A percentile compares a stretch with the other conserved stretches of the same genome.
phyloP scores from a whole-genome alignment of 30 jellyfish, hydroid and myxozoan species.

The Rhopilema esculentum region DNA sequence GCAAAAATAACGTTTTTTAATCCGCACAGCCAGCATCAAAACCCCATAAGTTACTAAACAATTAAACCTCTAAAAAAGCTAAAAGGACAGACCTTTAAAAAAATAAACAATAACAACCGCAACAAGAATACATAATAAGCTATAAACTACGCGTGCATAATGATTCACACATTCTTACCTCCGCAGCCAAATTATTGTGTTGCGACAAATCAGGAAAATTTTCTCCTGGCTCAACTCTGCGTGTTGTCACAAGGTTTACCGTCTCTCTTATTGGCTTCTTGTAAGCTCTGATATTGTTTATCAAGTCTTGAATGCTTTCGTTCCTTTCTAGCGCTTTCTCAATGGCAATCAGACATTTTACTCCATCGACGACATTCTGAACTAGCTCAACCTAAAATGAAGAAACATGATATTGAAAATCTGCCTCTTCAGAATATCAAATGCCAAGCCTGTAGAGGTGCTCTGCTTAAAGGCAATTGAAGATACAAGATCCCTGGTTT shows the following conservation, averaged over 20 bases:
- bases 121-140: too few species aligned
- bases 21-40: too few species aligned
- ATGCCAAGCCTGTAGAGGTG: too few species aligned
- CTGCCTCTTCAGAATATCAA: neutral
- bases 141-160: too few species aligned
- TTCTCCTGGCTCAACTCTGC: slow-evolving; percentile 1
- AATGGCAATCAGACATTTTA: slow-evolving; percentile 48
- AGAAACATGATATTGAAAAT: neutral
- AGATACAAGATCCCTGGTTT: too few species aligned
- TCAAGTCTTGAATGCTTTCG: slow-evolving; percentile 17
- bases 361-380: slow-evolving; percentile 80
- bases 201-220: slow-evolving; percentile 56
- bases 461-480: too few species aligned
- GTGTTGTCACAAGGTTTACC: neutral
- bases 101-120: too few species aligned
- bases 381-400: slow-evolving; percentile 62
- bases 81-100: too few species aligned
- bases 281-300: slow-evolving; percentile 52
- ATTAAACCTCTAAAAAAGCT: too few species aligned
- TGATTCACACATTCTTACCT: slow-evolving; percentile 7
- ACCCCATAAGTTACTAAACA: too few species aligned
- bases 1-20: too few species aligned
- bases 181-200: slow-evolving; percentile 73
- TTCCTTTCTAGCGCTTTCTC: slow-evolving; percentile 72
- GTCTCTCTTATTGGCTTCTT: neutral